Evolutionary conservation across 2,888 invertebrate genomes (phyloP).

Genomic region (Malthinus seriepunctatus): DNA sequence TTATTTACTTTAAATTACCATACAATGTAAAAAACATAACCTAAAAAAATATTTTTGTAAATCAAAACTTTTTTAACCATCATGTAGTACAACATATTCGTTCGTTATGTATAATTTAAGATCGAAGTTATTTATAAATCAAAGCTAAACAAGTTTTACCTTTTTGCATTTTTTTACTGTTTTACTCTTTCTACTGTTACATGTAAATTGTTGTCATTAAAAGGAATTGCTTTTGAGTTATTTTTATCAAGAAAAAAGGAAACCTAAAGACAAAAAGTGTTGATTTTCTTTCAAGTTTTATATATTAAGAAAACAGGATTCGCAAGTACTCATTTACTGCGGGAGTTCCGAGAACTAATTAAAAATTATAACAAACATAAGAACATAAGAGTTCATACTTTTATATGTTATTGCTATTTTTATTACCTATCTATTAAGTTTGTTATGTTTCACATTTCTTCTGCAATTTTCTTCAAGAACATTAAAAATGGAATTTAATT

Average conservation of each 20-base stretch:
- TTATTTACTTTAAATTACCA: no score
- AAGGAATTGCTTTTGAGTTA: conserved; percentile 1
- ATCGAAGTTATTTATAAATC: background rate
- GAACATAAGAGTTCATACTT: no score
- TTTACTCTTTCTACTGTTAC: background rate
- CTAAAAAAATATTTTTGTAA: no score
- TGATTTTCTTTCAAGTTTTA: background rate
- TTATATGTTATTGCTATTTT: no score
- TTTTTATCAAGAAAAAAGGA: background rate
- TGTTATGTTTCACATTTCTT: no score
- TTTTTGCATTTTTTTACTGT: conserved; percentile 5
- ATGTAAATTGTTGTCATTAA: conserved; percentile 7
- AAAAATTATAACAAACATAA: background rate
- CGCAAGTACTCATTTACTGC: background rate
- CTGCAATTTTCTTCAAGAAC: no score
- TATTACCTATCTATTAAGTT: no score
- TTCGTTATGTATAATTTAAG: background rate
- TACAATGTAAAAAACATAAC: no score
- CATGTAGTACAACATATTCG: background rate
- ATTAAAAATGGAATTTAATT: no score
- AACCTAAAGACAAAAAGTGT: background rate
- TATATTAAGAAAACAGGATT: background rate
- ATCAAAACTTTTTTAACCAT: no score
- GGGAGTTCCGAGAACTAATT: background rate
- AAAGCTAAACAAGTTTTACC: background rate